Evolutionary conservation across 2,113 vertebrate species (phyloP), one percentile per base, ranked within the genome.

Genomic region (Bujurquina vittata): DNA sequence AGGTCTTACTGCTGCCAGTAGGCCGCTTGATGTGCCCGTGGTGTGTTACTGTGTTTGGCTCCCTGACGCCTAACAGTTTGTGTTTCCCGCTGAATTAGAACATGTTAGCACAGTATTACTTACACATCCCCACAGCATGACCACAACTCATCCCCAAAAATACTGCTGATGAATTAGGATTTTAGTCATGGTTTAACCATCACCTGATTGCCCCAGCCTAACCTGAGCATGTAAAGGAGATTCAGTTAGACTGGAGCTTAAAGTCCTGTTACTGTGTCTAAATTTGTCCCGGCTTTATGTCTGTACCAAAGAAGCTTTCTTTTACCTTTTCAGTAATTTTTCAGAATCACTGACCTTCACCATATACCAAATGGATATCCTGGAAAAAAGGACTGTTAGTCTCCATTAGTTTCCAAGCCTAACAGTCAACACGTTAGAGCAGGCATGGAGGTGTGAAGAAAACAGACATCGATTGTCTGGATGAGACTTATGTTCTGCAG

Each of bases 51-150:
- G 87, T 61, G 81, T 83, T 59, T 55, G 81, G 89, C 90, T 88
- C 74, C 56, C 72, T 77, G 84, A 86, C 33, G 62, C 76, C 80
- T 87, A 84, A 79, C 87, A 87, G 80, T 88, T 90, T 84, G 86
- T 81, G 81, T 91, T 92, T 87, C 84, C 83, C 85, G 79, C 85
- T 59, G 87, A 93, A 93, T 93, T 90, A 88, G 86, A 93, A 52
- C 87, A 88, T 80, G 87, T 93, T 88, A 84, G 85, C 65, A 54
- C 54, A 55, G 85, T 89, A 83, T 85, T 89, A 89, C 91, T 91
- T 89, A 90, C 92, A 84, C 40, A 86, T 80, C 83, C 63, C 18
- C 75, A 43, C 81, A 62, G 75, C 62, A 81, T 73, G 43, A 77
- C 75, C 56, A 63, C 60, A 1, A 79, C 75, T 79, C 37, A 20